Conservation (phyloP, 1,140 invertebrate species). For the Eurosta solidaginis region DNA sequence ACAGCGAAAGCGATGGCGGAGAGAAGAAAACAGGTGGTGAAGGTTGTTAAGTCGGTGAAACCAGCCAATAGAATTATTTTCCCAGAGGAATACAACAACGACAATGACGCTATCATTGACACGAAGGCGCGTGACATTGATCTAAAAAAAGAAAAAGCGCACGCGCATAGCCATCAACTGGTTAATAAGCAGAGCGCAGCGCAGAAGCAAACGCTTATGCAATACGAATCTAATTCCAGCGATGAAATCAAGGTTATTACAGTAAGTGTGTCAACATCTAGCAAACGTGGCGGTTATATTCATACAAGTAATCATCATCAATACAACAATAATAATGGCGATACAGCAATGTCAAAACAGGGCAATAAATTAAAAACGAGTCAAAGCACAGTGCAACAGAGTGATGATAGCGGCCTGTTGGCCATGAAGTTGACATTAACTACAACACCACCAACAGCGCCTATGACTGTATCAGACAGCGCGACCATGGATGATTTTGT, state of each 20-base stretch:
- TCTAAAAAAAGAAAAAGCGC: conserved; percentile 27
- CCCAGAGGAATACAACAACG: conserved; percentile 45
- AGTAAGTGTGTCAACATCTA: conserved; percentile 55
- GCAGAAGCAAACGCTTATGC: not conserved
- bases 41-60: conserved; percentile 50
- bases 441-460: conserved; percentile 31
- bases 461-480: conserved; percentile 3
- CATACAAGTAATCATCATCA: not conserved
- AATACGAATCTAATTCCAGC: not conserved
- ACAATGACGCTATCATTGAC: conserved; percentile 35
- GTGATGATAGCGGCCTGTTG: not conserved
- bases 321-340: conserved; percentile 13
- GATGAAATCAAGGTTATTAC: conserved; percentile 55
- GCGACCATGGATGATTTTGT: conserved; percentile 50
- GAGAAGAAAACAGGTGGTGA: conserved; percentile 37
- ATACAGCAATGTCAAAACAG: conserved; percentile 30
- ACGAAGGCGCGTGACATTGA: conserved; percentile 34
- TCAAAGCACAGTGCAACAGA: not conserved
- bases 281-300: conserved; percentile 40
- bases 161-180: not conserved
- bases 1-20: conserved; percentile 32
- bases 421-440: not conserved
- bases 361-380: not conserved
- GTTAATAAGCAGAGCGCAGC: not conserved
- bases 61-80: conserved; percentile 57